phyloP scores from a whole-genome alignment of 2,113 vertebrate species.

The Salvelinus namaycush region DNA sequence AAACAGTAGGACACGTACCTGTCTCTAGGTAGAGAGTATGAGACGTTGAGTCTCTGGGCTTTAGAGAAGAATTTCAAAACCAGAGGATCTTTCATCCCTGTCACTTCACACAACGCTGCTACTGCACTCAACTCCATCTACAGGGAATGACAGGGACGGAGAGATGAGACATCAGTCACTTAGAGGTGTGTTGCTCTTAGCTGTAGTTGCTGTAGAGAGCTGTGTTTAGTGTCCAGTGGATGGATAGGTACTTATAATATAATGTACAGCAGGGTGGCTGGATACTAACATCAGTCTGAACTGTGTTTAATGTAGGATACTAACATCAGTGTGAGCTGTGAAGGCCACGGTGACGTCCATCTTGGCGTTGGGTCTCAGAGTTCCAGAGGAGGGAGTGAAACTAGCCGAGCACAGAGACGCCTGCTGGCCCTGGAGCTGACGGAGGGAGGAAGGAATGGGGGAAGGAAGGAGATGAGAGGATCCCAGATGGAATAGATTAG shows the following conservation, averaged over 20 bases:
- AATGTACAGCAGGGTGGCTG: no score
- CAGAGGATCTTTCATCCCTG: constrained; percentile 81
- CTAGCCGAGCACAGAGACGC: constrained; percentile 65
- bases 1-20: no score
- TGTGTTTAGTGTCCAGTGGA: no score
- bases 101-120: constrained; percentile 79
- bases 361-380: constrained; percentile 79
- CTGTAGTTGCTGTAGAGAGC: no score
- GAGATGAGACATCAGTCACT: not conserved
- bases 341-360: constrained; percentile 77
- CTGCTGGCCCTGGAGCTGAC: constrained; percentile 79
- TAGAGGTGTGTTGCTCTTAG: not conserved
- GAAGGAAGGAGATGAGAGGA: not conserved
- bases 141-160: constrained; percentile 26
- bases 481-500: no score
- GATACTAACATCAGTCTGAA: no score
- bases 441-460: constrained; percentile 21
- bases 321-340: not conserved
- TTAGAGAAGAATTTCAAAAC: constrained; percentile 77
- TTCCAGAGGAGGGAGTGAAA: constrained; percentile 74
- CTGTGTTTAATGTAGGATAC: not conserved
- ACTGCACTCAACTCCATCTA: constrained; percentile 81
- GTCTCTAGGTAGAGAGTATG: constrained; percentile 53
- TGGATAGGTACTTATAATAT: no score
- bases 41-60: constrained; percentile 77